These are phyloP conservation scores for Phalacrocorax aristotelis DNA, from an alignment of 2,113 vertebrate species.

Conservation along the genomic window DNA sequence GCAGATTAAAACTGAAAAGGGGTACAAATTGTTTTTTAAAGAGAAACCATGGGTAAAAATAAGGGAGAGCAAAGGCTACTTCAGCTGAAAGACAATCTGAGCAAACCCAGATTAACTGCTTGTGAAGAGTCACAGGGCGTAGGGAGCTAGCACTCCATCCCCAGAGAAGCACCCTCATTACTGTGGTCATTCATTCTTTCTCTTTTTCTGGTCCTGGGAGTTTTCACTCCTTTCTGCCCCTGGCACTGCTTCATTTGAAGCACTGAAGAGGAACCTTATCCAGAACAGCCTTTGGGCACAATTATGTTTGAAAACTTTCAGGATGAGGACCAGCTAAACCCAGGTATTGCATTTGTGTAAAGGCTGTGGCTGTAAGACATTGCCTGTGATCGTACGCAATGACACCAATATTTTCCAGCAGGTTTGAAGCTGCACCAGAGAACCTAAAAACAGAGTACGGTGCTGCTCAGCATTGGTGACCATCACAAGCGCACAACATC, in stretches of 20 bases:
- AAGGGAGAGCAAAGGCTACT: background rate
- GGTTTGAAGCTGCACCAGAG: background rate
- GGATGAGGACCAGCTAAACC: background rate
- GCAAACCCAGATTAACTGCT: background rate
- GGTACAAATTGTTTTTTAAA: background rate
- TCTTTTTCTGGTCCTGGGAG: background rate
- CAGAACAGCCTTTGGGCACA: background rate
- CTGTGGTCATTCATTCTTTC: background rate
- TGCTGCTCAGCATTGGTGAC: background rate
- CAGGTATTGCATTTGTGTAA: background rate
- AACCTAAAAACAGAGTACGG: background rate
- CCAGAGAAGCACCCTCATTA: background rate
- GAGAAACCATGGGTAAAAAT: background rate
- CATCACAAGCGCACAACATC: background rate
- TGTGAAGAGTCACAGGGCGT: accelerated
- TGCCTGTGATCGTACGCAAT: background rate
- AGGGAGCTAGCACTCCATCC: background rate
- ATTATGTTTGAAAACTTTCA: background rate
- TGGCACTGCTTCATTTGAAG: background rate
- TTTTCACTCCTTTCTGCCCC: background rate
- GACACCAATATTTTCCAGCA: background rate
- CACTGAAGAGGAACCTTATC: background rate
- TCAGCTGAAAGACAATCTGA: background rate
- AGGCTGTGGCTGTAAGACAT: background rate
- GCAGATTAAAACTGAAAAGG: background rate